phyloP scores from a whole-genome alignment of 2,888 invertebrate genomes.

The Cacoxenus indagator region DNA sequence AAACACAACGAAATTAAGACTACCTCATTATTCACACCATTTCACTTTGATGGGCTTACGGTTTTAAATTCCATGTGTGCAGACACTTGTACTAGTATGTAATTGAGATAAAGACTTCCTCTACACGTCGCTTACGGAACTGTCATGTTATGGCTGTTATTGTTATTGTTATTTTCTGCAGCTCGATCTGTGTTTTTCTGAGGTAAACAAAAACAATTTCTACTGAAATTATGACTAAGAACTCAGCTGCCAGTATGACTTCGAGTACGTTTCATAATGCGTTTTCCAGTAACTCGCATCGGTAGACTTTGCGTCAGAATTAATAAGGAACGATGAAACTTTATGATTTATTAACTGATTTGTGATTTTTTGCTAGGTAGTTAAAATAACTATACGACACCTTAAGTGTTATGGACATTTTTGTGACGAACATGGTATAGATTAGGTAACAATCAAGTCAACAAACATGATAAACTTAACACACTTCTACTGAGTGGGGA shows the following conservation, averaged over 20 bases:
- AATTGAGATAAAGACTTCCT: conserved; percentile 16
- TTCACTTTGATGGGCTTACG: background rate
- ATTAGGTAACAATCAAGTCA: too few relatives aligned
- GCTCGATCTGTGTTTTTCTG: background rate
- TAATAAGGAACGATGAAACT: too few relatives aligned
- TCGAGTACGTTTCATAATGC: too few relatives aligned
- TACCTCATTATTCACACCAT: background rate
- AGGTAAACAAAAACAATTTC: conserved; percentile 2
- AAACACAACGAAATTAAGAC: background rate
- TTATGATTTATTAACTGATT: too few relatives aligned
- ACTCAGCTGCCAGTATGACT: background rate
- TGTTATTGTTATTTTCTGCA: background rate
- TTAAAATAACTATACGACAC: too few relatives aligned
- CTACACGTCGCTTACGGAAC: background rate
- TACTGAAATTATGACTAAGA: conserved; percentile 15
- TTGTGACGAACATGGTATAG: too few relatives aligned
- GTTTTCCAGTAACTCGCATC: too few relatives aligned
- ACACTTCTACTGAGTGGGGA: too few relatives aligned
- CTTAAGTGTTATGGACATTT: too few relatives aligned
- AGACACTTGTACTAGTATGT: background rate
- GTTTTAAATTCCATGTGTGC: background rate
- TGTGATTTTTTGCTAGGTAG: too few relatives aligned
- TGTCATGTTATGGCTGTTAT: background rate
- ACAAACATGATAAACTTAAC: too few relatives aligned
- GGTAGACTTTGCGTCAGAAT: too few relatives aligned